Percentiles rank a stretch among this genome's conserved stretches.
phyloP scores from a whole-genome alignment of 2,888 invertebrate species.

The Chesias legatella region DNA sequence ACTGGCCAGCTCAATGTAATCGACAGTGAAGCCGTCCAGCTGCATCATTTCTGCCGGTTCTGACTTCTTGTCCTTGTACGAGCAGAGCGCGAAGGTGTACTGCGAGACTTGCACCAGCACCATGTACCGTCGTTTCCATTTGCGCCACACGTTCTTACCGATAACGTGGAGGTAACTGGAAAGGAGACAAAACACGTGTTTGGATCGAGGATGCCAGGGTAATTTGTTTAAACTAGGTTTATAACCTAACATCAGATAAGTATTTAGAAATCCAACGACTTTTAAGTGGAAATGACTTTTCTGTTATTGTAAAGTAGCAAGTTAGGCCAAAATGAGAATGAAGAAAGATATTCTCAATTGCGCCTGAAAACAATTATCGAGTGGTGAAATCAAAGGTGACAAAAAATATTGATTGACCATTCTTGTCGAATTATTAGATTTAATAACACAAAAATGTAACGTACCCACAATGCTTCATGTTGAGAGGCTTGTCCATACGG shows the following conservation, averaged over 20 bases:
- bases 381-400: too few species aligned
- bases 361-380: too few species aligned
- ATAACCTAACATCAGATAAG: too few species aligned
- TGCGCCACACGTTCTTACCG: slow-evolving; percentile 98
- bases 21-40: slow-evolving; percentile 99
- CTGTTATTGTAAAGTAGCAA: too few species aligned
- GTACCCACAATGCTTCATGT: slow-evolving; percentile 99
- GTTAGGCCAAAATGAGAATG: too few species aligned
- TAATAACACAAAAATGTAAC: slow-evolving; percentile 29
- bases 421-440: not conserved
- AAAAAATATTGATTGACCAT: too few species aligned
- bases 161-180: slow-evolving; percentile 92
- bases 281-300: too few species aligned
- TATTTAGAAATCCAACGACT: too few species aligned
- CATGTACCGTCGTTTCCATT: slow-evolving; percentile 99
- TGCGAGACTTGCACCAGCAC: slow-evolving; percentile 99
- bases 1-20: slow-evolving; percentile 97
- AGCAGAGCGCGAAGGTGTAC: slow-evolving; percentile 99
- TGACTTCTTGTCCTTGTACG: slow-evolving; percentile 99
- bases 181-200: not conserved
- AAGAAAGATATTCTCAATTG: too few species aligned
- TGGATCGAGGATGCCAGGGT: too few species aligned
- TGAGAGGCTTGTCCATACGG: slow-evolving; percentile 98
- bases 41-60: slow-evolving; percentile 99
- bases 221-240: too few species aligned